Conservation (phyloP, 2,113 vertebrate genomes). For the Anas platyrhynchos region DNA sequence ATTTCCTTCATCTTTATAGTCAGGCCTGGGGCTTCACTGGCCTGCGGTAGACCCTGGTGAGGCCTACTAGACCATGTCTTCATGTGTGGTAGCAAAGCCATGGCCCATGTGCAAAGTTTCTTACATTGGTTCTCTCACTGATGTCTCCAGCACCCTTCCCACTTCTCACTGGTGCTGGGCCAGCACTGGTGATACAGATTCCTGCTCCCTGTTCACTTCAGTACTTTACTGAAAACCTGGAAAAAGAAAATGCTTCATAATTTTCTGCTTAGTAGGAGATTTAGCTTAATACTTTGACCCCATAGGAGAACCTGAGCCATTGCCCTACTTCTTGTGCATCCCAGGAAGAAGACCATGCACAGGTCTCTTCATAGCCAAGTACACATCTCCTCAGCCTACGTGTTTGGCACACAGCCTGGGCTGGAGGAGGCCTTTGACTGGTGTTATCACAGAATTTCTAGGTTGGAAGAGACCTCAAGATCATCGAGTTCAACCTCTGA, state of each 20-base stretch:
- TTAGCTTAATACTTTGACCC: background rate
- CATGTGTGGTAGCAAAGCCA: fast-evolving
- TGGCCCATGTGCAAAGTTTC: fast-evolving
- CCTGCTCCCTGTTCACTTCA: background rate
- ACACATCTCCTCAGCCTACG: fast-evolving
- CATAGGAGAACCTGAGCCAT: background rate
- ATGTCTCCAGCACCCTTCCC: background rate
- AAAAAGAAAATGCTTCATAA: background rate
- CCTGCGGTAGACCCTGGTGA: background rate
- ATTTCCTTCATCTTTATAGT: background rate
- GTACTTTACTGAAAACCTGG: background rate
- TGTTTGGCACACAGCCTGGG: fast-evolving
- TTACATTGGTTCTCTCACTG: background rate
- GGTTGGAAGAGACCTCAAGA: too few relatives aligned
- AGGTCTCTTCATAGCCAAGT: background rate
- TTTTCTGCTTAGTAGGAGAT: background rate
- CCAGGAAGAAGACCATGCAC: background rate
- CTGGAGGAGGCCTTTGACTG: background rate
- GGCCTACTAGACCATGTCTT: background rate
- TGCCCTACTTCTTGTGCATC: background rate
- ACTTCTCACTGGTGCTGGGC: background rate
- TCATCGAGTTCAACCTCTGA: too few relatives aligned
- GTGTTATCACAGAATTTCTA: background rate
- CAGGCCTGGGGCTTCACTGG: background rate
- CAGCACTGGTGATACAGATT: fast-evolving